Conservation (phyloP, 2,888 invertebrate genomes). For the Microplitis manilae region DNA sequence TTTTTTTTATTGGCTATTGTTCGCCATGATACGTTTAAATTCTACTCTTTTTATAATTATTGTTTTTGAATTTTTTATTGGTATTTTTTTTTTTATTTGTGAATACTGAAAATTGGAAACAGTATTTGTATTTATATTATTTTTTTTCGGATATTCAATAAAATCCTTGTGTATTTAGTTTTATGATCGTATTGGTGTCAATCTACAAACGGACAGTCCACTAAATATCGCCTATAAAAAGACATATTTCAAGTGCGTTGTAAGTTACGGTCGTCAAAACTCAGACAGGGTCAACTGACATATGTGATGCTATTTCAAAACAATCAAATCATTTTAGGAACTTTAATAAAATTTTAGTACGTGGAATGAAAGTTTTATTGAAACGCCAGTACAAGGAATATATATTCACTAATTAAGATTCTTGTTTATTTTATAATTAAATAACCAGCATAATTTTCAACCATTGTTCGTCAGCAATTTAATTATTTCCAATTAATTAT, state of each 20-base stretch:
- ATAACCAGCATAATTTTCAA: too few species aligned
- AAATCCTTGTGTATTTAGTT: background rate
- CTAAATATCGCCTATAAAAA: background rate
- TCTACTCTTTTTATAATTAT: too few species aligned
- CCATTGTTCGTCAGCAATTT: too few species aligned
- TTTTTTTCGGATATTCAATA: background rate
- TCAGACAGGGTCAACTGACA: background rate
- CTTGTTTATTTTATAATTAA: too few species aligned
- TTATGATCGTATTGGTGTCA: background rate
- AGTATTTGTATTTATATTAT: background rate
- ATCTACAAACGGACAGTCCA: background rate
- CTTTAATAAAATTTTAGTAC: background rate
- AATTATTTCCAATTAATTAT: too few species aligned
- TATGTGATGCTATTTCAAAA: background rate
- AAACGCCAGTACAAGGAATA: background rate
- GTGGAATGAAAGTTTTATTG: background rate
- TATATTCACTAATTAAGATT: background rate
- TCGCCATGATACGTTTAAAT: too few species aligned
- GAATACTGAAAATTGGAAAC: too few species aligned
- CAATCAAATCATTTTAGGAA: background rate
- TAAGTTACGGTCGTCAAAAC: background rate
- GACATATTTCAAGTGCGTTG: background rate
- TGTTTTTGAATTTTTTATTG: too few species aligned
- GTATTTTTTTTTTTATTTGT: too few species aligned
- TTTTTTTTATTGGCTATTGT: too few species aligned